Conservation (phyloP, 2,888 invertebrate genomes). For the Callimorpha dominula region DNA sequence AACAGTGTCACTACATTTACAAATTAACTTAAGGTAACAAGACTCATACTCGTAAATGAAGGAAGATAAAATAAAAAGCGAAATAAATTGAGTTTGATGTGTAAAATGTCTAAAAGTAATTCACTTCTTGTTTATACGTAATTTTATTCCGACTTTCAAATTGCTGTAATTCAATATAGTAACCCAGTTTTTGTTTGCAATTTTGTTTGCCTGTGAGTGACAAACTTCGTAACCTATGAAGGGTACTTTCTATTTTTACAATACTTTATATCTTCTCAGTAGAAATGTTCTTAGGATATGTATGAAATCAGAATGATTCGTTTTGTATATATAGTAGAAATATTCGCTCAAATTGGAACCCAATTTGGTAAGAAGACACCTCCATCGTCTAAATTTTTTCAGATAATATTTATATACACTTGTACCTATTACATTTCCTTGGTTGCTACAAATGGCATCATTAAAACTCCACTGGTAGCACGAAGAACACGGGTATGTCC, state of each 20-base stretch:
- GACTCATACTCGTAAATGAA: slow-evolving; percentile 2
- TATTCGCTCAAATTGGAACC: neutral
- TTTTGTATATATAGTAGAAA: neutral
- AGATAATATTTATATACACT: neutral
- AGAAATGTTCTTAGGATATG: slow-evolving; percentile 4
- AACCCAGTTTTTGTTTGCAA: neutral
- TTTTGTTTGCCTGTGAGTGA: slow-evolving; percentile 9
- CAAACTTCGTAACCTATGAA: neutral
- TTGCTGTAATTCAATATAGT: slow-evolving; percentile 8
- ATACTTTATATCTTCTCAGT: slow-evolving; percentile 1
- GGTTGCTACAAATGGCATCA: neutral
- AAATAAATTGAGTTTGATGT: slow-evolving; percentile 12
- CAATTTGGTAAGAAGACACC: neutral
- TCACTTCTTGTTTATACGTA: slow-evolving; percentile 5
- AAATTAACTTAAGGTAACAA: neutral
- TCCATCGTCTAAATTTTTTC: neutral
- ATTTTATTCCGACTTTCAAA: neutral
- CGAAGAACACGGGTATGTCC: neutral
- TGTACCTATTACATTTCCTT: no score
- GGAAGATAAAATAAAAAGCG: slow-evolving; percentile 1
- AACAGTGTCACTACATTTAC: neutral
- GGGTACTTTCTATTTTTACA: slow-evolving; percentile 12
- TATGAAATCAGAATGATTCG: slow-evolving; percentile 1
- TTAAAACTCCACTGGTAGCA: neutral
- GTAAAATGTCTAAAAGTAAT: slow-evolving; percentile 10